Percentiles rank a stretch among this genome's conserved stretches.
phyloP scores from a whole-genome alignment of 35 echinoderm and acorn worm genomes.

The Lytechinus variegatus region DNA sequence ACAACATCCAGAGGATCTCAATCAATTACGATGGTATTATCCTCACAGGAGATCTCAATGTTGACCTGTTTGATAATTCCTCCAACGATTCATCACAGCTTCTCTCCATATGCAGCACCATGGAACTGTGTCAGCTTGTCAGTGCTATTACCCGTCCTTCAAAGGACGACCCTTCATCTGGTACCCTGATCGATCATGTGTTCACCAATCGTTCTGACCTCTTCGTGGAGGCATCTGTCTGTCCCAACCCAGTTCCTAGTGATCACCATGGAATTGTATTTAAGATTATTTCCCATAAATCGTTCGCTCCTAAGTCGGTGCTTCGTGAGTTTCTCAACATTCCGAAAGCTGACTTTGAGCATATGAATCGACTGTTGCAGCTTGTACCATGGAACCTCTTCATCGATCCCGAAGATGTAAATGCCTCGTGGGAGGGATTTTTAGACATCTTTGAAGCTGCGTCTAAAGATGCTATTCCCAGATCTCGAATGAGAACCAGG shows the following conservation, averaged over 20 bases:
- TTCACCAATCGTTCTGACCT: constrained; percentile 44
- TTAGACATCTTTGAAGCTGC: constrained; percentile 53
- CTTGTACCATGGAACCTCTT: constrained; percentile 26
- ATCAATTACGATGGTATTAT: constrained; percentile 21
- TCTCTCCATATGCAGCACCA: too few relatives aligned
- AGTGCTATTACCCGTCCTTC: too few relatives aligned
- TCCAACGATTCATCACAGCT: neutral
- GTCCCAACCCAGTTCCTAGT: constrained; percentile 44
- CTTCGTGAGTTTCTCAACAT: constrained; percentile 26
- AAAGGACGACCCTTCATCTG: too few relatives aligned
- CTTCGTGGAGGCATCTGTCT: neutral
- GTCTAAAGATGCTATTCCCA: constrained; percentile 29
- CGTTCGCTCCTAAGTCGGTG: neutral
- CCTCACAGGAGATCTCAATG: constrained; percentile 35
- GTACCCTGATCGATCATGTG: constrained; percentile 43
- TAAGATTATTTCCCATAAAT: neutral
- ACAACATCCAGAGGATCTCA: neutral
- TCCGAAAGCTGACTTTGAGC: constrained; percentile 5
- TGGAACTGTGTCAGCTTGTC: neutral
- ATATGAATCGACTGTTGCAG: constrained; percentile 40
- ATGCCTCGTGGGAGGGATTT: too few relatives aligned
- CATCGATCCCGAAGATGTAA: too few relatives aligned
- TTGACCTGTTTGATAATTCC: neutral
- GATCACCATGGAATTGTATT: constrained; percentile 44
- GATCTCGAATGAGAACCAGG: neutral